Base-by-base conservation (phyloP, 2,888 invertebrate species). In the Eilema griseolum region DNA sequence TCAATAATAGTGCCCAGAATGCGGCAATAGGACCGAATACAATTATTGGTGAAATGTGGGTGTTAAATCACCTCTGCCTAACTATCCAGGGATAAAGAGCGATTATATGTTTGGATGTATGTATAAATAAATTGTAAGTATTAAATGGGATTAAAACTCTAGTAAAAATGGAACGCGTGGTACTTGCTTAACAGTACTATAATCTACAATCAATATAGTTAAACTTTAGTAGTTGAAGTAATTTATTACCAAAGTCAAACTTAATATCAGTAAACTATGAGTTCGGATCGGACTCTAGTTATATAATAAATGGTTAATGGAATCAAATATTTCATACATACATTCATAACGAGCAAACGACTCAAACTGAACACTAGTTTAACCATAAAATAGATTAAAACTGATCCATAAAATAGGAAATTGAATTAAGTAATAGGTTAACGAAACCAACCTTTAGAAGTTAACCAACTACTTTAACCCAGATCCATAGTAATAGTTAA, bases 381-480 rank as follows among this genome's bases (percentile, higher is more conserved):
- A 67, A 74, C 65, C 67, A 82, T 70, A 70, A 73, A 82, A 75
- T 82, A 72, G 66, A 78, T 75, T 78, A 71, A 80, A 80, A 76
- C 66, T 68, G 72, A 76, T 73, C 72, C 66, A 61, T 46, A 12
- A 20, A 71, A 71, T 74, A 60, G 41, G 52, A 74, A 80, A 73
- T 76, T 63, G 66, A 79, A 79, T 83, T 67, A 76, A 77, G 71
- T 76, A 79, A 78, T 76, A 79, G 71, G 66, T 67, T 77, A 76
- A 78, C 75, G 71, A 72, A 73, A 72, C 20, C 62, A 28, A 74
- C 71, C 73, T 75, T 77, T 73, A 69, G 71, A 83, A 73, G 67
- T 71, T 60, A 77, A 77, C 69, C 73, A 74, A 72, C 62, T 69
- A 26, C 67, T 70, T 66, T 82, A 77, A 69, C 83, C 83, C 71